Base-by-base conservation (phyloP, 2,113 vertebrate species). In the Callipepla californica region DNA sequence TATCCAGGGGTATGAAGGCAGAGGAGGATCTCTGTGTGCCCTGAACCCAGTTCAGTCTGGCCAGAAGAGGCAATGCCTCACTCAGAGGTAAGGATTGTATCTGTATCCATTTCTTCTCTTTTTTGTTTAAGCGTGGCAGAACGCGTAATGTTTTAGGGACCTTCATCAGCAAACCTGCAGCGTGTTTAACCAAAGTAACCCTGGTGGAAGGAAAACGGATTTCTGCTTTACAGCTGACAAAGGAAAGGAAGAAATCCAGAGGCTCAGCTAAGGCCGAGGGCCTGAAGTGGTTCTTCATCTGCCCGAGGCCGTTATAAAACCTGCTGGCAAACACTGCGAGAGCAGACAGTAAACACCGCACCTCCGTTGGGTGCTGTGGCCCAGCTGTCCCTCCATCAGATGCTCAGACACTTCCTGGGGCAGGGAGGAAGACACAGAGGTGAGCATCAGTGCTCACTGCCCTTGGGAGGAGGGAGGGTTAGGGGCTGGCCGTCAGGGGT, bases 1-100 rank as follows among this genome's bases (percentile, higher is more conserved):
- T 53, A 53, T 28, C 26, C 51, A 53, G 51, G 50, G n/a, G 70
- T 34, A 17, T 0, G 1, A 45, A 85, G 48, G 32, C 57, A 88
- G 40, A n/a, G 66, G n/a, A 80, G 65, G n/a, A 68, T 26, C 73
- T 9, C 0, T 38, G 55, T 55, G 78, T 85, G 85, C 51, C 58
- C 80, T 47, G 72, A 66, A 21, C 13, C 0, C 0, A n/a, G 2
- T 4, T 55, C 1, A 0, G 14, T 16, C 57, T 55, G 72, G 12
- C 42, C 36, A 20, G 1, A 1, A 13, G 72, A 75, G 62, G 55
- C 12, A 79, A 74, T 17, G 8, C 40, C 70, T 78, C 38, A 13
- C 16, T 28, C 26, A 4, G n/a, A 30, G 32, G 10, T 5, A 23
- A 30, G 50, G 3, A 28, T 48, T 10, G 57, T 6, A 21, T 51